phyloP scores from a whole-genome alignment of 2,888 invertebrate genomes.

The Ommatoiulus sabulosus region DNA sequence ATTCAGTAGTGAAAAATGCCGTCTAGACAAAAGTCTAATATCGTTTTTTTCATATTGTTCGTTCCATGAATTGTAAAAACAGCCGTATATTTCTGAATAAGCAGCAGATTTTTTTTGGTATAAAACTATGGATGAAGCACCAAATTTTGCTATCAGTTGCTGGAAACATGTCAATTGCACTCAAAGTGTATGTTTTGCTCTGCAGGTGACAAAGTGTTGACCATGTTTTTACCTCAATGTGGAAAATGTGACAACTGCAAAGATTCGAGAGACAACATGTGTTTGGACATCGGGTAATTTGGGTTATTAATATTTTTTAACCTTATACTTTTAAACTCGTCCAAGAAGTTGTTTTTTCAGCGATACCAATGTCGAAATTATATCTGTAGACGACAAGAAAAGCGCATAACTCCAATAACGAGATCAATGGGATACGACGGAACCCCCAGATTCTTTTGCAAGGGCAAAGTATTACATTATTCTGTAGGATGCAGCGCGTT shows the following conservation, averaged over 20 bases:
- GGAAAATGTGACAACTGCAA: constrained; percentile 12
- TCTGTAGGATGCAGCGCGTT: constrained; percentile 37
- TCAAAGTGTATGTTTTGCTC: background rate
- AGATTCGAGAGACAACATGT: constrained; percentile 49
- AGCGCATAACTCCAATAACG: constrained; percentile 14
- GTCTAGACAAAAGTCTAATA: no score
- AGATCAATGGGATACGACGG: constrained; percentile 48
- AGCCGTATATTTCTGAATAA: no score
- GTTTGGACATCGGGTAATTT: constrained; percentile 45
- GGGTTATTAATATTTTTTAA: background rate
- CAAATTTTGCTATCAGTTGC: no score
- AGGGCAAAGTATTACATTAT: constrained; percentile 27
- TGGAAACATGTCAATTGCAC: background rate
- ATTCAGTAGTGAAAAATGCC: no score
- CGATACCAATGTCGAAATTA: background rate
- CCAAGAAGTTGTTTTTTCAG: background rate
- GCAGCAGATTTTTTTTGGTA: no score
- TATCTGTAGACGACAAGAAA: background rate
- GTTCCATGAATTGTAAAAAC: no score
- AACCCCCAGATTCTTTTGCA: constrained; percentile 47
- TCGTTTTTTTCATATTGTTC: no score
- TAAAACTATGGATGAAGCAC: no score
- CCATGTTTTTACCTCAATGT: constrained; percentile 47
- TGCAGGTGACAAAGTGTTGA: constrained; percentile 54
- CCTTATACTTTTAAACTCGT: background rate